A percentile compares a stretch with the other conserved stretches of the same genome.
These are phyloP conservation scores for Hermaeophaga mercurialis DNA, from an alignment of 2,888 invertebrate species.

Conservation along the genomic window DNA sequence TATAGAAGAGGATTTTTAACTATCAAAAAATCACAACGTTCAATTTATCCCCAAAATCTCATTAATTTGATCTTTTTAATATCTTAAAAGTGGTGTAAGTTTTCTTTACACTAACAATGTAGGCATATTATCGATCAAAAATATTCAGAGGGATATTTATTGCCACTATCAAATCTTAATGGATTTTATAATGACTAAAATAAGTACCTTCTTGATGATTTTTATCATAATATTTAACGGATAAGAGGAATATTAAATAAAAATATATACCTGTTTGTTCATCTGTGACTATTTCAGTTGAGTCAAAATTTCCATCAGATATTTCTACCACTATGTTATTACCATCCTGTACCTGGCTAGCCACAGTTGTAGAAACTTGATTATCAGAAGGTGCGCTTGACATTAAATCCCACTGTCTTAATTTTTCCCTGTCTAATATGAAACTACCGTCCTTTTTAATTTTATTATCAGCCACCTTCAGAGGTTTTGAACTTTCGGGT, in stretches of 20 bases:
- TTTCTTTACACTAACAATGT: too few species aligned
- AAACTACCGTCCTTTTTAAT: conserved; percentile 53
- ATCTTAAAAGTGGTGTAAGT: too few species aligned
- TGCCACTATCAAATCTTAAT: too few species aligned
- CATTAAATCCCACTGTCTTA: conserved; percentile 88
- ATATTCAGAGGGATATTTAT: too few species aligned
- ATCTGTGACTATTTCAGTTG: conserved; percentile 44
- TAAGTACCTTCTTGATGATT: too few species aligned
- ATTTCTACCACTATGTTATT: conserved; percentile 51
- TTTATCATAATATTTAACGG: too few species aligned
- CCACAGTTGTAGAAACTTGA: conserved; percentile 43
- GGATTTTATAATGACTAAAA: too few species aligned
- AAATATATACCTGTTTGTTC: conserved; percentile 54
- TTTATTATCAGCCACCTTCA: conserved; percentile 56
- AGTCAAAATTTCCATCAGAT: conserved; percentile 47
- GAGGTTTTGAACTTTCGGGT: conserved; percentile 58
- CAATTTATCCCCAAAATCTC: too few species aligned
- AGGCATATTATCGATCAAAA: too few species aligned
- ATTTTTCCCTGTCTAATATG: conserved; percentile 79
- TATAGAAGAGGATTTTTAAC: too few species aligned
- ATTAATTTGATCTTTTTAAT: too few species aligned
- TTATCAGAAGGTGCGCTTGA: conserved; percentile 68
- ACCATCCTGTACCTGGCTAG: conserved; percentile 47
- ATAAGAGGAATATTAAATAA: conserved; percentile 26
- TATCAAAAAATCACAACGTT: too few species aligned